Conservation (phyloP, 2,113 vertebrate species). For the Oxyruncus cristatus region DNA sequence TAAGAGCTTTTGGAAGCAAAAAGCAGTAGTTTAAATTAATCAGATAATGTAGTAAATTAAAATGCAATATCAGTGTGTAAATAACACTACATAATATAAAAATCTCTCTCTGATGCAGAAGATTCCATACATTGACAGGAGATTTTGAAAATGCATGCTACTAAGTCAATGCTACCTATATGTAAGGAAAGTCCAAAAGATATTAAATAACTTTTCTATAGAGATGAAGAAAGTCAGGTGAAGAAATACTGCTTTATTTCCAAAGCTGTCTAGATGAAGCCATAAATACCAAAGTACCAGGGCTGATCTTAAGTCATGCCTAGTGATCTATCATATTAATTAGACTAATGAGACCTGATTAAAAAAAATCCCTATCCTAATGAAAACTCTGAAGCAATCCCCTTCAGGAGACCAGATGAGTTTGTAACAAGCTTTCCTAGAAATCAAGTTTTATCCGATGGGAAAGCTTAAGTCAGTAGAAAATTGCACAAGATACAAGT, state of each 20-base stretch:
- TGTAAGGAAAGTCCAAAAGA: background rate
- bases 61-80: background rate
- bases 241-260: background rate
- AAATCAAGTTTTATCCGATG: background rate
- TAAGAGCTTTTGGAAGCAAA: background rate
- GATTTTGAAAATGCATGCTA: background rate
- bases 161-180: background rate
- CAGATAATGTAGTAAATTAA: background rate
- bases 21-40: background rate
- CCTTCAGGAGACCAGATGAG: background rate
- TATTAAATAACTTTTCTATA: background rate
- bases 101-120: background rate
- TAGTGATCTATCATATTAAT: background rate
- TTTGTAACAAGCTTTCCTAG: background rate
- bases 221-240: background rate
- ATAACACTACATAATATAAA: background rate
- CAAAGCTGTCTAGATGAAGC: background rate
- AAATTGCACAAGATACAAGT: background rate
- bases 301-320: background rate
- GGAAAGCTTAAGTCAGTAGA: background rate
- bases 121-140: background rate
- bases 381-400: background rate
- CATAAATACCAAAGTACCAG: background rate
- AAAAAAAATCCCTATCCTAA: background rate
- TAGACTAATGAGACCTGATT: background rate